Evolutionary conservation across 2,888 invertebrate genomes (phyloP).

Genomic region (Prenolepis imparis): DNA sequence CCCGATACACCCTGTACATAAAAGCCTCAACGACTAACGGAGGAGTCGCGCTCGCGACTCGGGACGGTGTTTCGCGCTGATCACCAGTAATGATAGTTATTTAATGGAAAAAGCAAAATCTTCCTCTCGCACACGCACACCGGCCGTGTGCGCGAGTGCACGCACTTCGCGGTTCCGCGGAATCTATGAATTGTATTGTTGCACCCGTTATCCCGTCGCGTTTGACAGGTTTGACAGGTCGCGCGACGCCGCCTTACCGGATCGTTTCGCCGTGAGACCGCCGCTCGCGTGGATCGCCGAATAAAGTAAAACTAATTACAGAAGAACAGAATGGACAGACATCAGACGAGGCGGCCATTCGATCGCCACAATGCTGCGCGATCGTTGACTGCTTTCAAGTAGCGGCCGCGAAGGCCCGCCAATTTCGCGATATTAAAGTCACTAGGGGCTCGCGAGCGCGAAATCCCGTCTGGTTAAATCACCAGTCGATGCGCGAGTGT

Average conservation of each 20-base stretch:
- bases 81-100: constrained; percentile 27
- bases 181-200: not conserved
- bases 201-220: constrained; percentile 35
- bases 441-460: constrained; percentile 9
- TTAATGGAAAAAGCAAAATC: constrained; percentile 27
- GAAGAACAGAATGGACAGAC: constrained; percentile 82
- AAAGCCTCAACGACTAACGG: not conserved
- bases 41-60: constrained; percentile 33
- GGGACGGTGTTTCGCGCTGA: not conserved
- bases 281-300: constrained; percentile 75
- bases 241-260: constrained; percentile 78
- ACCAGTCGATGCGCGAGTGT: too few relatives aligned
- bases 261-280: constrained; percentile 69
- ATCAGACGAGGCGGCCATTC: constrained; percentile 80
- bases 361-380: constrained; percentile 78
- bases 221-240: too few relatives aligned
- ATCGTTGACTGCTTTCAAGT: constrained; percentile 71
- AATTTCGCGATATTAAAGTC: constrained; percentile 56
- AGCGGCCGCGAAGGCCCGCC: constrained; percentile 57
- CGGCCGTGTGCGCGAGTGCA: constrained; percentile 80
- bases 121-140: constrained; percentile 54
- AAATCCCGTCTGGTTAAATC: not conserved
- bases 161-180: constrained; percentile 70
- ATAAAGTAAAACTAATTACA: constrained; percentile 82
- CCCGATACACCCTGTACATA: constrained; percentile 19